Conservation (phyloP, 2,113 vertebrate species). For the Pyrgilauda ruficollis region DNA sequence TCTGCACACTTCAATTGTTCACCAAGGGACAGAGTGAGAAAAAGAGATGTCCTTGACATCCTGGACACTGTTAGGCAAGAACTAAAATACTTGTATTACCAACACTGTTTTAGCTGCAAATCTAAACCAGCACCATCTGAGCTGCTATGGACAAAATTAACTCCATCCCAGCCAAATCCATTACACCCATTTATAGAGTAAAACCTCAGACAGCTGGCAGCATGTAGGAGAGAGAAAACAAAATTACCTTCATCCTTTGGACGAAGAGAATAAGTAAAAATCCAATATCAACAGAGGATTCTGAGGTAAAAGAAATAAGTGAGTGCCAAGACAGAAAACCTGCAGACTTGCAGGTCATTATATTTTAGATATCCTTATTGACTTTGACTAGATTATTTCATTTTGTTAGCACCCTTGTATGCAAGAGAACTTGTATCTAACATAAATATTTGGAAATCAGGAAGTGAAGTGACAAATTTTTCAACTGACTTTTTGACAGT, state of each 20-base stretch:
- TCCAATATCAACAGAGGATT: neutral
- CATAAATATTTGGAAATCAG: neutral
- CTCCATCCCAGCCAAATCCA: neutral
- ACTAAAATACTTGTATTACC: neutral
- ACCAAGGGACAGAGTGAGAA: neutral
- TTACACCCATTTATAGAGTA: neutral
- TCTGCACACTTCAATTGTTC: neutral
- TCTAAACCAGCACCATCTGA: neutral
- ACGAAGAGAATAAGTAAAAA: neutral
- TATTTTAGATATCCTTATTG: neutral
- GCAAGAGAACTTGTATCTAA: neutral
- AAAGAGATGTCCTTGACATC: neutral
- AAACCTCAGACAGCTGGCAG: neutral
- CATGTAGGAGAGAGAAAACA: neutral
- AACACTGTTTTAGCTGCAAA: neutral
- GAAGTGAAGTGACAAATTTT: neutral
- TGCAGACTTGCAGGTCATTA: neutral
- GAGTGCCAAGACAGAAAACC: neutral
- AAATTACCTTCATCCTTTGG: neutral
- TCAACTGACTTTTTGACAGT: neutral
- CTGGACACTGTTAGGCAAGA: neutral
- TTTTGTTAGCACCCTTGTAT: neutral
- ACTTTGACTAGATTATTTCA: neutral
- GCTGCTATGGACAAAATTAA: neutral
- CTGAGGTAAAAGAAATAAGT: neutral